Conservation (phyloP, 2,797 vertebrate species). For the Rhodeus uyekii region DNA sequence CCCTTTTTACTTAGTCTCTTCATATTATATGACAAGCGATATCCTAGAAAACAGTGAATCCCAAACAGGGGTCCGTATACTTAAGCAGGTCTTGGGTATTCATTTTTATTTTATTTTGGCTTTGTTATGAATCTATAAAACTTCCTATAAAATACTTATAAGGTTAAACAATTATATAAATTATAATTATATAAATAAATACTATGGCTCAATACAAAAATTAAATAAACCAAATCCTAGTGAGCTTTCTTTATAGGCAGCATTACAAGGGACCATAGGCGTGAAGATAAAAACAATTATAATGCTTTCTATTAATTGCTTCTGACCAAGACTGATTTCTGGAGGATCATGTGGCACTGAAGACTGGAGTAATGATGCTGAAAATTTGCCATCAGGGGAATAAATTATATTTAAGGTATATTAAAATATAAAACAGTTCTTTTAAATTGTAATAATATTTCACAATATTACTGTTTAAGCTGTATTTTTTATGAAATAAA, state of each 20-base stretch:
- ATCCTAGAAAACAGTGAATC: not conserved
- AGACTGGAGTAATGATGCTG: not conserved
- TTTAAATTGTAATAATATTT: not conserved
- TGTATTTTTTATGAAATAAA: not conserved
- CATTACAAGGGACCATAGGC: too few relatives aligned
- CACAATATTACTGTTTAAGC: not conserved
- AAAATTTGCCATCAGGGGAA: not conserved
- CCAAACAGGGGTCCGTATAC: not conserved
- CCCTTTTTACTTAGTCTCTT: not conserved
- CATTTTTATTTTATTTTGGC: not conserved
- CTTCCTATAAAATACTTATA: not conserved
- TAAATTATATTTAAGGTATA: not conserved
- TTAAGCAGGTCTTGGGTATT: not conserved
- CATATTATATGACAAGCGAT: slow-evolving; percentile 8
- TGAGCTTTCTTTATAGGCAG: too few relatives aligned
- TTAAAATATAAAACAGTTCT: not conserved
- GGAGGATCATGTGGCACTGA: not conserved
- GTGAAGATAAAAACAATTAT: too few relatives aligned
- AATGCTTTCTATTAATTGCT: too few relatives aligned
- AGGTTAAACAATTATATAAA: not conserved
- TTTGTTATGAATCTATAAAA: not conserved
- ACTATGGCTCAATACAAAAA: too few relatives aligned
- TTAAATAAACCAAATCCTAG: too few relatives aligned
- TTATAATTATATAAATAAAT: too few relatives aligned
- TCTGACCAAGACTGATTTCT: too few relatives aligned